phyloP scores from a whole-genome alignment of 2,113 vertebrate genomes.

The Cygnus buccinator region DNA sequence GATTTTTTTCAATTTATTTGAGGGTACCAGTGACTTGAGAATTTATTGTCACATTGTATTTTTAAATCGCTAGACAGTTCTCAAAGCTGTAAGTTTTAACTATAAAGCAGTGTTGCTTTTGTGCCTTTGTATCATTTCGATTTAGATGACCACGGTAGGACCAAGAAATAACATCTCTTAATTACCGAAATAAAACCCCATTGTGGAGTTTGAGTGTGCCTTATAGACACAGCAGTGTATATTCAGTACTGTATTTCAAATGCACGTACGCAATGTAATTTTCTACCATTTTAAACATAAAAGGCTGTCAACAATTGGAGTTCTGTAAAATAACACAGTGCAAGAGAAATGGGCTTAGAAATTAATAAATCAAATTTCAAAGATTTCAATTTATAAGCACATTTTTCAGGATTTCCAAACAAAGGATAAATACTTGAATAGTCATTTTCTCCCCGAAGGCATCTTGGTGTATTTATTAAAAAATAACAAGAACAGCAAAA shows the following conservation, averaged over 20 bases:
- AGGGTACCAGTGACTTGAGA: not conserved
- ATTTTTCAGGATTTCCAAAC: conserved; percentile 36
- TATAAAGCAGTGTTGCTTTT: not conserved
- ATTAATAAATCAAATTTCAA: conserved; percentile 27
- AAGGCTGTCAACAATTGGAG: conserved; percentile 20
- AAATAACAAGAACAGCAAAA: conserved; percentile 18
- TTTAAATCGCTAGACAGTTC: not conserved
- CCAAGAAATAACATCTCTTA: not conserved
- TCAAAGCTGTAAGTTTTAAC: not conserved
- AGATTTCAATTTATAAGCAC: conserved; percentile 51
- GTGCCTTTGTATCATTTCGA: not conserved
- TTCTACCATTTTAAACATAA: conserved; percentile 17
- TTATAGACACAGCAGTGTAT: not conserved
- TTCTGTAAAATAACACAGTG: not conserved
- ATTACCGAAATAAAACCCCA: not conserved
- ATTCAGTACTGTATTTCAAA: not conserved
- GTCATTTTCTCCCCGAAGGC: not conserved
- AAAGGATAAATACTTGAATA: conserved; percentile 13
- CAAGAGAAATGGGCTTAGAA: conserved; percentile 36
- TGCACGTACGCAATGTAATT: not conserved
- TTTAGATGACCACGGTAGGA: not conserved
- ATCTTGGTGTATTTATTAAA: conserved; percentile 4
- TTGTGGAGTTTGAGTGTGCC: not conserved
- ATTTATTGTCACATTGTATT: not conserved
- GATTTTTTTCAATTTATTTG: not conserved